Evolutionary conservation across 2,797 vertebrate species (phyloP), one percentile per base, ranked within the genome.

Genomic region (Adelosebastes latens): DNA sequence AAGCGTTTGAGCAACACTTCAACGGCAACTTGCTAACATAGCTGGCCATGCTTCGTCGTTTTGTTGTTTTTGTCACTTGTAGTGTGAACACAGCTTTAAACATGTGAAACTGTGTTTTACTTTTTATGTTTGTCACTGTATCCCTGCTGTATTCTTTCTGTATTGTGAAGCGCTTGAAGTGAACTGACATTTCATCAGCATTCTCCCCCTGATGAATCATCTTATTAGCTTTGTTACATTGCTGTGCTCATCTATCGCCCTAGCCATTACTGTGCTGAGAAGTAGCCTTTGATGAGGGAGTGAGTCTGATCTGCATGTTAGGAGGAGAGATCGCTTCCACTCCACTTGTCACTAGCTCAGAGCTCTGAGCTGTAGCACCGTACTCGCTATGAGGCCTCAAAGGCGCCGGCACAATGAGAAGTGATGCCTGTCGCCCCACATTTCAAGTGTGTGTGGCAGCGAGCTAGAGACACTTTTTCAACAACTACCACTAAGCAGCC

Each of bases 361-460:
- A 83, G 68, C 89, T 87, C 80, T 65, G 86, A 79, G 80, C 89
- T 84, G 83, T 36, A 89, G 78, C 42, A 72, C 84, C 61, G 84
- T 1, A 46, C 88, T 91, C 46, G 20, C 71, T 85, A 71, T 82
- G 70, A 71, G 75, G 88, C 89, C 77, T 94, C 90, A 89, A 75
- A 83, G 49, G 76, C 79, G 84, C 56, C 60, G 83, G 85, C 70
- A 76, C 77, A 88, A 92, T 82, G 72, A 66, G 84, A 94, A 91
- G 93, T 84, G 93, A 96, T 88, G 89, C 81, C 90, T 92, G 86
- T 94, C 88, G 36, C 58, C 81, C 74, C 68, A 78, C 75, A 90
- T 93, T 86, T 93, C 31, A 53, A 81, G 72, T 55, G 56, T 34
- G 36, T 60, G 8, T 20, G n/a, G 16, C 29, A 81, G 60, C n/a